Conservation (phyloP, 1,140 invertebrate species). For the Drosophila melanica region DNA sequence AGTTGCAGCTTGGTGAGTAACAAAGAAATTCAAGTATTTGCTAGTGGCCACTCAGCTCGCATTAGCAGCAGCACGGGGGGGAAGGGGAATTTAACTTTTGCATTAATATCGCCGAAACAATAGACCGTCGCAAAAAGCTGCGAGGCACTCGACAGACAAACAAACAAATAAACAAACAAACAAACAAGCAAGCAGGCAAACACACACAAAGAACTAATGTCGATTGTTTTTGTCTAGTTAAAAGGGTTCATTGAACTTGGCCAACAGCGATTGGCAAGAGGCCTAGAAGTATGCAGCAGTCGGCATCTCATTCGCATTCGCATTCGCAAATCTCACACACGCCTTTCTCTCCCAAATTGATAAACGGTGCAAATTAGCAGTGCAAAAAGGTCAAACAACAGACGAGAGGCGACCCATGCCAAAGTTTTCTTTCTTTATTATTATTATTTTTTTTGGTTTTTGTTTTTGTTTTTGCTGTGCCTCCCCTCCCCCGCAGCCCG, state of each 20-base stretch:
- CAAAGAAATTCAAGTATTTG: not conserved
- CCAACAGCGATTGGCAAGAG: constrained; percentile 7
- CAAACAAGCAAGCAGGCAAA: constrained; percentile 19
- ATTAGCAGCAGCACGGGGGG: constrained; percentile 1
- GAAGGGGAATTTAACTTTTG: constrained; percentile 30
- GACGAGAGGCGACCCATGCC: constrained; percentile 29
- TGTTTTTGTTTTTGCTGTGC: not conserved
- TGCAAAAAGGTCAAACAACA: constrained; percentile 69
- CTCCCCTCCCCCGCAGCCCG: not conserved
- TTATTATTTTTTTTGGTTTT: too few species aligned
- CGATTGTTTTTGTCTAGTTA: constrained; percentile 38
- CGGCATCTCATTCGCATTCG: not conserved
- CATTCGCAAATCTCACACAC: not conserved
- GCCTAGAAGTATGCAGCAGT: constrained; percentile 43
- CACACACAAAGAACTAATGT: constrained; percentile 28
- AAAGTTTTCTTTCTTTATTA: not conserved
- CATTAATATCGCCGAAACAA: constrained; percentile 46
- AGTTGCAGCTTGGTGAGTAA: not conserved
- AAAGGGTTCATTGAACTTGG: constrained; percentile 37
- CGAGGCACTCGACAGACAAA: constrained; percentile 18
- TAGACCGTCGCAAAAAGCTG: constrained; percentile 41
- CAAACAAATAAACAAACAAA: constrained; percentile 35
- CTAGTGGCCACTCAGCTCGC: not conserved
- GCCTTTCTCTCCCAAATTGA: constrained; percentile 28
- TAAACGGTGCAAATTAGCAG: constrained; percentile 63